Percentiles rank a stretch among this genome's conserved stretches.
phyloP scores from a whole-genome alignment of 2,888 invertebrate species.

The Electrophaes corylata region DNA sequence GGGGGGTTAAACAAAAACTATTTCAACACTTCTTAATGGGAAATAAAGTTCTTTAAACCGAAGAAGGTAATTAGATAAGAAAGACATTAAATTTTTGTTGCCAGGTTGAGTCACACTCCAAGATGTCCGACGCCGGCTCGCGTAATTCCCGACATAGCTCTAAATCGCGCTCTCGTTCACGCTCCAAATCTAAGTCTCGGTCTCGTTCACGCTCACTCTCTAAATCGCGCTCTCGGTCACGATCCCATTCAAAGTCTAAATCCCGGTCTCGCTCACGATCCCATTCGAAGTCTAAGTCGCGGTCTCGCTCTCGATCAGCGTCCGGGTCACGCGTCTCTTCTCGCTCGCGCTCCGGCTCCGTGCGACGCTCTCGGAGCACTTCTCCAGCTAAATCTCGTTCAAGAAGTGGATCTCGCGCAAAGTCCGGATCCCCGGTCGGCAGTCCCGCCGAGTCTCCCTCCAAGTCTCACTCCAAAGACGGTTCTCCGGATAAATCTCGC shows the following conservation, averaged over 20 bases:
- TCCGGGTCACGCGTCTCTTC: conserved; percentile 40
- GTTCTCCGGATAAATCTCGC: conserved; percentile 30
- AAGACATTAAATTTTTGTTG: conserved; percentile 1
- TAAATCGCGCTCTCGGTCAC: not conserved
- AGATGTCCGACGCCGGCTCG: conserved; percentile 68
- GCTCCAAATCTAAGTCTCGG: conserved; percentile 32
- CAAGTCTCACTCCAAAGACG: conserved; percentile 23
- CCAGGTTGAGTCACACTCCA: conserved; percentile 64
- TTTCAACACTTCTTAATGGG: too few relatives aligned
- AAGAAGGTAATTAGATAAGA: too few relatives aligned
- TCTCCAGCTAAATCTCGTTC: conserved; percentile 36
- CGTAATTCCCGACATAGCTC: conserved; percentile 43
- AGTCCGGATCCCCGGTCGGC: conserved; percentile 6
- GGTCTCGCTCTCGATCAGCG: conserved; percentile 26
- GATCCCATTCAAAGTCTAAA: conserved; percentile 27
- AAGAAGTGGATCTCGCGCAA: conserved; percentile 17
- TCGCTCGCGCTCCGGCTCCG: conserved; percentile 31
- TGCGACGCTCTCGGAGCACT: conserved; percentile 40
- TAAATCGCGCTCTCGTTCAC: conserved; percentile 22
- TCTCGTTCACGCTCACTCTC: conserved; percentile 15
- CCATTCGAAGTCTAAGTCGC: conserved; percentile 24
- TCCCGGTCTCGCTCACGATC: conserved; percentile 27
- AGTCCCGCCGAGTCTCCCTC: conserved; percentile 16
- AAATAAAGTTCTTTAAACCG: too few relatives aligned
- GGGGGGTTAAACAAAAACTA: too few relatives aligned